Conservation (phyloP, 2,113 vertebrate species). For the Eira barbara region DNA sequence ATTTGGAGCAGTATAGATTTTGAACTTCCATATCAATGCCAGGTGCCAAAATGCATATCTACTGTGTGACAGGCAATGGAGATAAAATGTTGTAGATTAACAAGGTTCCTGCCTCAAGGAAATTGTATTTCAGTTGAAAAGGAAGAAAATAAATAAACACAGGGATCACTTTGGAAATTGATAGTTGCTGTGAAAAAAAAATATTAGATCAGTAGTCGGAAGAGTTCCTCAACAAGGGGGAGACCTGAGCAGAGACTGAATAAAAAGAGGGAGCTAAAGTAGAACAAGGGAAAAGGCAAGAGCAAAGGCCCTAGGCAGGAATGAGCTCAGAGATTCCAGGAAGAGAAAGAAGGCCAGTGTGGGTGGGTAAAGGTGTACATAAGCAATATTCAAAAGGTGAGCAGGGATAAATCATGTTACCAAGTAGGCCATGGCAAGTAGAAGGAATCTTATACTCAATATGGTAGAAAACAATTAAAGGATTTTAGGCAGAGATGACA, state of each 20-base stretch:
- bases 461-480: not conserved
- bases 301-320: not conserved
- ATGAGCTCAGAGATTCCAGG: not conserved
- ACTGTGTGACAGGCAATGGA: not conserved
- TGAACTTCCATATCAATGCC: not conserved
- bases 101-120: not conserved
- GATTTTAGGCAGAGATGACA: not conserved
- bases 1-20: not conserved
- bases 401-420: not conserved
- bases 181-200: not conserved
- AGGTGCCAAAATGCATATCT: not conserved
- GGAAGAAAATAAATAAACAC: conserved; percentile 11
- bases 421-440: not conserved
- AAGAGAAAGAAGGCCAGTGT: not conserved
- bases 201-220: not conserved
- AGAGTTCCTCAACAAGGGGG: not conserved
- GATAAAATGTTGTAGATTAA: not conserved
- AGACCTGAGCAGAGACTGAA: not conserved
- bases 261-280: not conserved
- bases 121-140: conserved; percentile 4
- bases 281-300: not conserved
- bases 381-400: not conserved
- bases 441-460: not conserved
- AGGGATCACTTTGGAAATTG: not conserved
- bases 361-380: not conserved